Conservation (phyloP, 2,113 vertebrate species). For the Cebidichthys violaceus region DNA sequence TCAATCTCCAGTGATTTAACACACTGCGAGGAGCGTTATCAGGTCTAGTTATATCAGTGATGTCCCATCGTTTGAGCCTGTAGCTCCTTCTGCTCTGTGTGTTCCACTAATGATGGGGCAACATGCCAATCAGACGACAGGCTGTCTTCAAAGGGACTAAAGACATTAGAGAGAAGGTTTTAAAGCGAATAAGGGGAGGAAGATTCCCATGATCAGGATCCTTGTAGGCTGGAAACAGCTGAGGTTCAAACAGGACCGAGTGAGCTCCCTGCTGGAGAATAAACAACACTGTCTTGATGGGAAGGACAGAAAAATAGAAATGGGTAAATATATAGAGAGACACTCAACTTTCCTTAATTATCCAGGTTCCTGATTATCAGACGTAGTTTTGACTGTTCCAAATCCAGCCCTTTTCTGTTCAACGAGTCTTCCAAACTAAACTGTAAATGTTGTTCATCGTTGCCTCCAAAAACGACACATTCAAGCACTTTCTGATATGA, state of each 20-base stretch:
- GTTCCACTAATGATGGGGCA: background rate
- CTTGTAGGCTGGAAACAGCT: background rate
- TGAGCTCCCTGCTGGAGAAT: slow-evolving; percentile 53
- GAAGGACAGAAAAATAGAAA: background rate
- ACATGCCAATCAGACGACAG: no score
- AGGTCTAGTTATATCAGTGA: background rate
- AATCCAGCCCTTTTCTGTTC: background rate
- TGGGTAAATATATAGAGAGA: background rate
- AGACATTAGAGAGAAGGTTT: background rate
- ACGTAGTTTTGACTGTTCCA: background rate
- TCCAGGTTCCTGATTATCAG: no score
- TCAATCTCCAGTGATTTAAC: background rate
- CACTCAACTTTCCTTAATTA: background rate
- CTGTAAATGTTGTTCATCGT: background rate
- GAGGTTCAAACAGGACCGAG: slow-evolving; percentile 8
- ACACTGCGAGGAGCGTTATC: background rate
- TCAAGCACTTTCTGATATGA: no score
- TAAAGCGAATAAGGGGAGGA: background rate
- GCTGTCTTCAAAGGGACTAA: background rate
- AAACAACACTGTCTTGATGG: background rate
- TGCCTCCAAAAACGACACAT: no score
- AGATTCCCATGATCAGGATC: background rate
- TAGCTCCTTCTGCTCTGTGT: background rate
- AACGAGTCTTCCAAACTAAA: background rate
- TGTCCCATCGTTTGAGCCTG: background rate